Percentiles rank a stretch among this genome's conserved stretches.
phyloP scores from a whole-genome alignment of 2,888 invertebrate species.

The Zaprionus lineosus region DNA sequence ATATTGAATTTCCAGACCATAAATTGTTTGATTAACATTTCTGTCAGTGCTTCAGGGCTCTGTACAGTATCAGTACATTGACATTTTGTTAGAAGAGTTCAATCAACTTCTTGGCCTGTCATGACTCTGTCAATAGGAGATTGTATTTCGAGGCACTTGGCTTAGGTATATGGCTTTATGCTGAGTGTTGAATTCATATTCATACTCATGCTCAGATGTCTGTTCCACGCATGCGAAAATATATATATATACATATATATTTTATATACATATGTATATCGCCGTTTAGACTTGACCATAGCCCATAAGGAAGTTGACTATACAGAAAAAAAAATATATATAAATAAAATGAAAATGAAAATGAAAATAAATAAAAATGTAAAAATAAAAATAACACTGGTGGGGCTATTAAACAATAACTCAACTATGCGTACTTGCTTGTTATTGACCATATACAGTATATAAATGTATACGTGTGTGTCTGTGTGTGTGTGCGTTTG shows the following conservation, averaged over 20 bases:
- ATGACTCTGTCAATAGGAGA: constrained; percentile 13
- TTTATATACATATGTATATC: not conserved
- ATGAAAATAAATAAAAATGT: constrained; percentile 32
- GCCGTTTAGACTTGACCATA: constrained; percentile 9
- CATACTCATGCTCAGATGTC: constrained; percentile 9
- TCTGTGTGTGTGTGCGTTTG: constrained; percentile 7
- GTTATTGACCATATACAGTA: constrained; percentile 12
- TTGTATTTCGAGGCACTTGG: constrained; percentile 30
- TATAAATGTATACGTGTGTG: constrained; percentile 11
- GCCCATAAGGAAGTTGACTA: constrained; percentile 60
- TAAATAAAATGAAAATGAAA: constrained; percentile 31
- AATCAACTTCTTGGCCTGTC: constrained; percentile 33
- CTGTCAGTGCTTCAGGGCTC: not conserved
- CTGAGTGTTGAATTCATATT: constrained; percentile 35
- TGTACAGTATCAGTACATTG: constrained; percentile 28
- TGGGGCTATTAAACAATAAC: constrained; percentile 51
- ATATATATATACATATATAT: not conserved
- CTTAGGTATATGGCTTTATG: not conserved
- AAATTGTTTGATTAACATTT: constrained; percentile 5
- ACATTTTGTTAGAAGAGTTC: constrained; percentile 34
- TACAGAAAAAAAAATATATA: constrained; percentile 19
- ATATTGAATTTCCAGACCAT: constrained; percentile 16
- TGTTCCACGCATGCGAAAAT: not conserved
- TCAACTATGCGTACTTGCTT: constrained; percentile 38
- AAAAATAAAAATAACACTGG: constrained; percentile 28